Percentiles rank a stretch among this genome's conserved stretches.
Evolutionary conservation across 2,113 vertebrate species (phyloP).

Genomic region (Casuarius casuarius): DNA sequence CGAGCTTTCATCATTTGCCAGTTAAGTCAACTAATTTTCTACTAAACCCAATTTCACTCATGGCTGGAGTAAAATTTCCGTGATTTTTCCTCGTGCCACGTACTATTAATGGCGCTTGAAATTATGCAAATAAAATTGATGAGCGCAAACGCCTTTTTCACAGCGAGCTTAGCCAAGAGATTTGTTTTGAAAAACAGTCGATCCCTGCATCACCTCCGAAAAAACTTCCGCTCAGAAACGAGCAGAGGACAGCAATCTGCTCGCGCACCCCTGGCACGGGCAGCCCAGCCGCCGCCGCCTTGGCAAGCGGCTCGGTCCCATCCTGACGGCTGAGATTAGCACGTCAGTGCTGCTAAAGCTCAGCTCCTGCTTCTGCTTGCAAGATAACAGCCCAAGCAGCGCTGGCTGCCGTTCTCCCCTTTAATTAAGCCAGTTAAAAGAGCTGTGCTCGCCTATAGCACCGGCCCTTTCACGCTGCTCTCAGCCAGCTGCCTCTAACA

Average conservation of each 20-base stretch:
- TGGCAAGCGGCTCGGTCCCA: not conserved
- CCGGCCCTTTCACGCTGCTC: not conserved
- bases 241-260: not conserved
- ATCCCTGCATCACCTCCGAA: not conserved
- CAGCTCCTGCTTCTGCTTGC: not conserved
- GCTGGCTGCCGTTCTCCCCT: not conserved
- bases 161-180: not conserved
- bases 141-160: slow-evolving; percentile 2
- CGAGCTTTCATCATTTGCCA: slow-evolving; percentile 73
- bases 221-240: not conserved
- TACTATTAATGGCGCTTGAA: slow-evolving; percentile 79
- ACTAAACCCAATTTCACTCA: slow-evolving; percentile 82
- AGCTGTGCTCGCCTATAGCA: not conserved
- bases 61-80: slow-evolving; percentile 73
- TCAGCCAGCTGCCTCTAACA: slow-evolving; percentile 67
- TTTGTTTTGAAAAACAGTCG: not conserved
- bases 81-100: slow-evolving; percentile 70
- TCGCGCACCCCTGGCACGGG: not conserved
- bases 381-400: not conserved
- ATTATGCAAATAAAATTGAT: slow-evolving; percentile 76
- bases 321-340: not conserved
- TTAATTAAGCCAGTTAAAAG: not conserved
- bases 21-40: slow-evolving; percentile 82
- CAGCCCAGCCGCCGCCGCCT: not conserved
- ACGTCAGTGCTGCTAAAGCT: not conserved